These are phyloP conservation scores for Carpatolechia fugitivella DNA, from an alignment of 2,888 invertebrate species.

Conservation along the genomic window DNA sequence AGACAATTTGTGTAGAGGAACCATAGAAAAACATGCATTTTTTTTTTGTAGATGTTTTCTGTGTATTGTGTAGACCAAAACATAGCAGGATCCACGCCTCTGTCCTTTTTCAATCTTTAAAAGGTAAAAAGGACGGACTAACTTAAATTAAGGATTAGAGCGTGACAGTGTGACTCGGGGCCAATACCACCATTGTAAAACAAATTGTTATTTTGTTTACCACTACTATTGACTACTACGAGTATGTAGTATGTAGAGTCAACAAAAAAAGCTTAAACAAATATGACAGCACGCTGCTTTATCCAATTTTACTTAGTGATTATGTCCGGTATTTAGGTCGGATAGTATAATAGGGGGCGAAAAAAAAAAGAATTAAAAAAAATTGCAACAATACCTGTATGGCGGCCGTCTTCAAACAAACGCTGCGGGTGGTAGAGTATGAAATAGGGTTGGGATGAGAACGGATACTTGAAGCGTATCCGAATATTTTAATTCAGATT, in stretches of 20 bases:
- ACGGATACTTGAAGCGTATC: not conserved
- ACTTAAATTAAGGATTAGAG: too few relatives aligned
- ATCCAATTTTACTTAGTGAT: constrained; percentile 9
- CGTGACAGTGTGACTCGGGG: too few relatives aligned
- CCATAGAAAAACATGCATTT: too few relatives aligned
- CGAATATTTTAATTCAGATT: too few relatives aligned
- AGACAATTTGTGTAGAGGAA: too few relatives aligned
- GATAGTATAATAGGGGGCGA: not conserved
- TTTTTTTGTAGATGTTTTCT: too few relatives aligned
- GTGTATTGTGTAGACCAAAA: too few relatives aligned
- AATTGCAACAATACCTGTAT: constrained; percentile 6
- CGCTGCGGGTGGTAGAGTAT: constrained; percentile 10
- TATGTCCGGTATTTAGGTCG: constrained; percentile 11
- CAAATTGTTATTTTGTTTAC: constrained; percentile 5
- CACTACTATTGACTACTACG: not conserved
- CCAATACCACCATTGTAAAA: too few relatives aligned
- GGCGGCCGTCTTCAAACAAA: constrained; percentile 13
- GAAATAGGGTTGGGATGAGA: not conserved
- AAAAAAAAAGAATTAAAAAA: not conserved
- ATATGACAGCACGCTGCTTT: constrained; percentile 8
- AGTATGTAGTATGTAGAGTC: not conserved
- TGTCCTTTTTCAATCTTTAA: too few relatives aligned
- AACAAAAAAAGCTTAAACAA: constrained; percentile 5
- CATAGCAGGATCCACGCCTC: too few relatives aligned
- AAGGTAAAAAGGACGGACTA: too few relatives aligned